Evolutionary conservation across 2,113 vertebrate species (phyloP).

Genomic region (Actenoides hombroni): DNA sequence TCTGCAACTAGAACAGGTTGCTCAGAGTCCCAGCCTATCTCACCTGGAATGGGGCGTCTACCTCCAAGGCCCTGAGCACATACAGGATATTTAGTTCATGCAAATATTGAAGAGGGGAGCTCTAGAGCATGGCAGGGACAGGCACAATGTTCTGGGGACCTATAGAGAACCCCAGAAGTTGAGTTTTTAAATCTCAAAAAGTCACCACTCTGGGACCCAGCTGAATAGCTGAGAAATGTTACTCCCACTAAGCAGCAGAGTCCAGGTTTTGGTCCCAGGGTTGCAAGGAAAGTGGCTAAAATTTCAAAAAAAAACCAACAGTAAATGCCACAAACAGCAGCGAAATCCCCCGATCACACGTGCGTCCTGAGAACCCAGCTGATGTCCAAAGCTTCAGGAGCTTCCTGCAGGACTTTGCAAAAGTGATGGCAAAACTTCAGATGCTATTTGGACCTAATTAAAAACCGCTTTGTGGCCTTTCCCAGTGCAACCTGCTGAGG

Average conservation of each 20-base stretch:
- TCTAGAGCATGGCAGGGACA: background rate
- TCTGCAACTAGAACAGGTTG: background rate
- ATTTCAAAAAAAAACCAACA: fast-evolving
- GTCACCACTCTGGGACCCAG: fast-evolving
- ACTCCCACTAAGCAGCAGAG: background rate
- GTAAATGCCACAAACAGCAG: too few species aligned
- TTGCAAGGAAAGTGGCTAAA: background rate
- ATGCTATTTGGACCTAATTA: background rate
- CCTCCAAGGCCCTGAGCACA: background rate
- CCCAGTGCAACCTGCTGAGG: fast-evolving
- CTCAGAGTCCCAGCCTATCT: background rate
- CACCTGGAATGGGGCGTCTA: background rate
- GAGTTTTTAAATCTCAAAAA: background rate
- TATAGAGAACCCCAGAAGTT: background rate
- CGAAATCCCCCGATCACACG: fast-evolving
- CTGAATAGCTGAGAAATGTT: background rate
- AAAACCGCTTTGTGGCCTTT: fast-evolving
- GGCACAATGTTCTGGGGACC: too few species aligned
- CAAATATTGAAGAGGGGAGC: background rate
- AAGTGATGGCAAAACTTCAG: background rate
- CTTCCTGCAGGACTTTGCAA: background rate
- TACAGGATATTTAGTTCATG: background rate
- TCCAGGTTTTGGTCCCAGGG: background rate
- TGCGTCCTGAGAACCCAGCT: background rate
- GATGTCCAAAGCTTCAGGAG: background rate